A percentile compares a stretch with the other conserved stretches of the same genome.
These are phyloP conservation scores for Plumapathes pennacea DNA, from an alignment of 92 coral and sea anemone species.

Conservation along the genomic window DNA sequence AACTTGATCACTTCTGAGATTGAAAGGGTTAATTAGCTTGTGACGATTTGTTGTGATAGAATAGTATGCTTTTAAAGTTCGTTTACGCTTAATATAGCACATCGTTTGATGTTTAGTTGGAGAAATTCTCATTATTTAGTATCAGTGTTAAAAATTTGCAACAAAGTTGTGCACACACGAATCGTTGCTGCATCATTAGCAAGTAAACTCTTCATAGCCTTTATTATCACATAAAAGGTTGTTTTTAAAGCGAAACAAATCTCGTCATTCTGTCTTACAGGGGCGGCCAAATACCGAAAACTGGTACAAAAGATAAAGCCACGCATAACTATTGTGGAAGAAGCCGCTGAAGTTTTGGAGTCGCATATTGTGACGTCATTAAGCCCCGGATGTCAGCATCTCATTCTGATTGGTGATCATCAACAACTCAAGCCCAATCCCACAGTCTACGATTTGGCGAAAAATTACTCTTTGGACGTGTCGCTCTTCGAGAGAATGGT, in stretches of 20 bases:
- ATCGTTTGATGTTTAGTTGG: too few relatives aligned
- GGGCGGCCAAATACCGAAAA: conserved; percentile 83
- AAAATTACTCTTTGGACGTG: conserved; percentile 69
- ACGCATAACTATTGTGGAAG: conserved; percentile 86
- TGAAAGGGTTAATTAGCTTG: too few relatives aligned
- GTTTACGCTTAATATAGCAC: too few relatives aligned
- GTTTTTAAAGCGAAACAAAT: too few relatives aligned
- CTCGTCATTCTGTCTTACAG: conserved; percentile 17
- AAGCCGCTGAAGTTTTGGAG: conserved; percentile 95
- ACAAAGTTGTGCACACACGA: neutral
- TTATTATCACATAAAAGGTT: neutral
- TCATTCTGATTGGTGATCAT: conserved; percentile 95
- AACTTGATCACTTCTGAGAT: too few relatives aligned
- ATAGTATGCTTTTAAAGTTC: too few relatives aligned
- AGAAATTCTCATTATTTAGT: too few relatives aligned
- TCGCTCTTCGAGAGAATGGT: conserved; percentile 90
- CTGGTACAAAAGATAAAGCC: conserved; percentile 72
- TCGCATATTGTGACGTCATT: conserved; percentile 87
- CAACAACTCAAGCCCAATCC: conserved; percentile 94
- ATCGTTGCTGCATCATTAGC: neutral
- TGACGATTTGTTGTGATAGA: too few relatives aligned
- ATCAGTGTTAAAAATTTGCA: neutral
- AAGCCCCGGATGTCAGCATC: conserved; percentile 82
- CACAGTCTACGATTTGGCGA: conserved; percentile 72
- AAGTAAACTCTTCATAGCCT: neutral